phyloP scores from a whole-genome alignment of 2,797 vertebrate genomes.

The Pantherophis alleghaniensis region DNA sequence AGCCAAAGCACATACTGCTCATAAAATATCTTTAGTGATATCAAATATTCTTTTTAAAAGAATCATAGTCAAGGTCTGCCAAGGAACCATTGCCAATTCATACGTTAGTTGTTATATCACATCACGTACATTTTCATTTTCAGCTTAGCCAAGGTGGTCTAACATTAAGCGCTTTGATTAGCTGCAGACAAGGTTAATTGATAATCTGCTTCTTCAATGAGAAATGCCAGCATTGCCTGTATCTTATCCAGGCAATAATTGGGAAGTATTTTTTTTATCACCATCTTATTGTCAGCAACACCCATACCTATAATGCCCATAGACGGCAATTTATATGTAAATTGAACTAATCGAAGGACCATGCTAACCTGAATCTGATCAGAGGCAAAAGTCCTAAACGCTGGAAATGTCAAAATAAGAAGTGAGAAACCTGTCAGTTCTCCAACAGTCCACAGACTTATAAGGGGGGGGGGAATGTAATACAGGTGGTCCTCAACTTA shows the following conservation, averaged over 20 bases:
- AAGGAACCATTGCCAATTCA: conserved; percentile 18
- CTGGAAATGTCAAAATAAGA: conserved; percentile 31
- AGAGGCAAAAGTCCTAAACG: conserved; percentile 13
- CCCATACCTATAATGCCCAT: conserved; percentile 33
- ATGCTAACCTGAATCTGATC: conserved; percentile 42
- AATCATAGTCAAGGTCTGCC: background rate
- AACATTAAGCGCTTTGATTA: conserved; percentile 29
- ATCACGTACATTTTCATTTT: conserved; percentile 25
- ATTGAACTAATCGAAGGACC: conserved; percentile 31
- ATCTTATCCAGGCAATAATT: conserved; percentile 1
- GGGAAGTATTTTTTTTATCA: conserved; percentile 2
- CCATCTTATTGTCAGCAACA: conserved; percentile 11
- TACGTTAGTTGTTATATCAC: background rate
- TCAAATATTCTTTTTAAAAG: background rate
- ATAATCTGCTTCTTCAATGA: conserved; percentile 35
- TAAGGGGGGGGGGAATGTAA: background rate
- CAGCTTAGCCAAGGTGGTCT: background rate
- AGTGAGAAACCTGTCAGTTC: background rate
- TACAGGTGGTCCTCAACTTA: background rate
- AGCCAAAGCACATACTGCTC: background rate
- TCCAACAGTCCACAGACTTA: background rate
- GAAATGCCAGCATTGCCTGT: conserved; percentile 12
- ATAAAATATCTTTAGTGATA: conserved; percentile 2
- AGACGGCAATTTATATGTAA: conserved; percentile 50
- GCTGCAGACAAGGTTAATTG: conserved; percentile 34